Evolutionary conservation across 2,797 vertebrate species (phyloP).

Genomic region (Macropodus opercularis): DNA sequence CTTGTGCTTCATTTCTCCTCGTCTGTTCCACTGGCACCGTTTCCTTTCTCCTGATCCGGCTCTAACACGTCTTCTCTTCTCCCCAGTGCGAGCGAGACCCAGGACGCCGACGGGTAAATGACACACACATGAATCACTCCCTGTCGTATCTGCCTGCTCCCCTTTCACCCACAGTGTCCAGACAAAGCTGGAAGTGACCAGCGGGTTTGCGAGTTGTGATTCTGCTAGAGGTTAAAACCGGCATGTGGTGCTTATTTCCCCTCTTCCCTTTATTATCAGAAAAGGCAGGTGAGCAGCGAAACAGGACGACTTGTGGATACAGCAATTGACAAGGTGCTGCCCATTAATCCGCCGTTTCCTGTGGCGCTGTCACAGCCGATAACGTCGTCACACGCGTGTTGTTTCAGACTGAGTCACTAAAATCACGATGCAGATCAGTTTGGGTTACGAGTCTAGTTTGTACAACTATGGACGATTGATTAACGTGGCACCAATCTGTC

Average conservation of each 20-base stretch:
- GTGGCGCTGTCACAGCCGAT: conserved; percentile 52
- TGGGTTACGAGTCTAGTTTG: too few species aligned
- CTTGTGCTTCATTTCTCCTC: too few species aligned
- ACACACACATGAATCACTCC: conserved; percentile 28
- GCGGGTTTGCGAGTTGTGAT: neutral
- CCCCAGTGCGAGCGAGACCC: conserved; percentile 83
- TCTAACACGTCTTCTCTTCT: conserved; percentile 44
- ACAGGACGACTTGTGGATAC: conserved; percentile 34
- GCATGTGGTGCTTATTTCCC: neutral
- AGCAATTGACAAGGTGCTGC: conserved; percentile 39
- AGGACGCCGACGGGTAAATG: conserved; percentile 88
- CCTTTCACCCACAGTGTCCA: conserved; percentile 2
- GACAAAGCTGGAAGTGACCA: conserved; percentile 1
- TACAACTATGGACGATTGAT: too few species aligned
- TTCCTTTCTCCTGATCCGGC: neutral
- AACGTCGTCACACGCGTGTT: too few species aligned
- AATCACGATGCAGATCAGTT: too few species aligned
- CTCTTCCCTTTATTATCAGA: conserved; percentile 18
- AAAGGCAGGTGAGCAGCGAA: conserved; percentile 35
- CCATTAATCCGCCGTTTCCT: conserved; percentile 42
- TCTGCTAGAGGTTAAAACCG: conserved; percentile 3
- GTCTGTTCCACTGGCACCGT: too few species aligned
- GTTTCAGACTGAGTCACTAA: conserved; percentile 15
- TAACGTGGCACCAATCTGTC: too few species aligned
- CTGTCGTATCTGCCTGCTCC: neutral